Evolutionary conservation across 2,797 vertebrate genomes (phyloP).

Genomic region (Aeoliscus strigatus): DNA sequence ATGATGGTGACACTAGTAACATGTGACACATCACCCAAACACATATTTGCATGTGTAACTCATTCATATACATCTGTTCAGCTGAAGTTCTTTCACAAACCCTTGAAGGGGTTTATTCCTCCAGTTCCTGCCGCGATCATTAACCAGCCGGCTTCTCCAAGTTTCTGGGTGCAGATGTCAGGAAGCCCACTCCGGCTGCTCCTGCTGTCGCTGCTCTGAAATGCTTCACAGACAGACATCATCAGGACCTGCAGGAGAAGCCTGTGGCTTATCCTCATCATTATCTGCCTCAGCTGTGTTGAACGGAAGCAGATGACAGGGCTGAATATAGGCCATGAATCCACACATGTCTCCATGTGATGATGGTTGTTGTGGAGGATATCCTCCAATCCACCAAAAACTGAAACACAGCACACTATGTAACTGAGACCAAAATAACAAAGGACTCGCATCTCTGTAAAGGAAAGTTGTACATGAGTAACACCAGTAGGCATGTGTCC

Average conservation of each 20-base stretch:
- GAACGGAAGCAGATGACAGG: constrained; percentile 52
- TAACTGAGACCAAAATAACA: too few relatives aligned
- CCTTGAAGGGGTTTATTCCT: constrained; percentile 13
- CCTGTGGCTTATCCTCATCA: constrained; percentile 21
- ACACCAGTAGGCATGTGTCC: not conserved
- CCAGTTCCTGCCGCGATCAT: constrained; percentile 16
- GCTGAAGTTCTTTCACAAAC: too few relatives aligned
- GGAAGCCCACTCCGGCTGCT: constrained; percentile 18
- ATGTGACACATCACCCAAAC: too few relatives aligned
- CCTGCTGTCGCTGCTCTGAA: constrained; percentile 34
- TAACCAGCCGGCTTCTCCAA: constrained; percentile 23
- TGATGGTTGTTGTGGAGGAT: constrained; percentile 45
- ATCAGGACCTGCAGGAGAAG: constrained; percentile 26
- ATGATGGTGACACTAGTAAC: too few relatives aligned
- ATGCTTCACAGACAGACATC: constrained; percentile 32
- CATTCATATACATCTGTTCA: too few relatives aligned
- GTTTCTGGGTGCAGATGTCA: constrained; percentile 28
- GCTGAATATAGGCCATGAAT: constrained; percentile 62
- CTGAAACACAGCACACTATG: constrained; percentile 35
- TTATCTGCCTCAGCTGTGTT: constrained; percentile 39
- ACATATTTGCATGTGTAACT: too few relatives aligned
- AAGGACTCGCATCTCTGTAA: constrained; percentile 16
- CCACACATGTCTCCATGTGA: constrained; percentile 47
- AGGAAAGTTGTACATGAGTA: constrained; percentile 17
- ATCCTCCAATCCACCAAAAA: constrained; percentile 39